These are phyloP conservation scores for Cyanoderma ruficeps DNA, from an alignment of 2,113 vertebrate genomes.

Conservation along the genomic window DNA sequence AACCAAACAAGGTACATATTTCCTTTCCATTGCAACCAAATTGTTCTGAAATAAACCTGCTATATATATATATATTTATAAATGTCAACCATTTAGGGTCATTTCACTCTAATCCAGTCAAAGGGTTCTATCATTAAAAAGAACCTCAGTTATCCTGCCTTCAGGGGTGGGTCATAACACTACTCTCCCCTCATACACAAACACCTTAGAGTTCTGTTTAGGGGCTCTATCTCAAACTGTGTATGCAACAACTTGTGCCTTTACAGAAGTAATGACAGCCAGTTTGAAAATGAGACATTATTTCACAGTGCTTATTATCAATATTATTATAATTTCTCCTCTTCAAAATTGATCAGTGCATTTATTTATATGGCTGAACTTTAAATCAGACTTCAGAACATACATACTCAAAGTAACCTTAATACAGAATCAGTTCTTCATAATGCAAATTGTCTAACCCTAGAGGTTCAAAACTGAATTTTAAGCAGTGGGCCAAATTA, in stretches of 20 bases:
- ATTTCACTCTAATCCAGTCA: background rate
- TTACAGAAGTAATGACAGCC: background rate
- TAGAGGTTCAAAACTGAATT: conserved; percentile 40
- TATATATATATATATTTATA: too few relatives aligned
- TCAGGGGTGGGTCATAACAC: background rate
- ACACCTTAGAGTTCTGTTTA: background rate
- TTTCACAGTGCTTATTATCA: background rate
- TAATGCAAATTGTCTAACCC: conserved; percentile 34
- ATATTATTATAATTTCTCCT: background rate
- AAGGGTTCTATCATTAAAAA: background rate
- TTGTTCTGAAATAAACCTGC: fast-evolving
- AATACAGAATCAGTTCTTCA: background rate
- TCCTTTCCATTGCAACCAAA: background rate
- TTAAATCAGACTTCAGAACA: background rate
- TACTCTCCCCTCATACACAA: background rate
- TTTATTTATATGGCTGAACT: background rate
- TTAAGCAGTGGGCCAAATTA: conserved; percentile 46
- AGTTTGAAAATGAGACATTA: background rate
- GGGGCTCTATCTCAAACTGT: background rate
- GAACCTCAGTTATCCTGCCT: background rate
- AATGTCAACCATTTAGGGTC: background rate
- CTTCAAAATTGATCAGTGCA: background rate
- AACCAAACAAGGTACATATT: background rate
- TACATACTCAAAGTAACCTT: background rate
- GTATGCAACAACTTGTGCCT: background rate